These are phyloP conservation scores for Agonopterix arenella DNA, from an alignment of 2,888 invertebrate genomes.

Conservation along the genomic window DNA sequence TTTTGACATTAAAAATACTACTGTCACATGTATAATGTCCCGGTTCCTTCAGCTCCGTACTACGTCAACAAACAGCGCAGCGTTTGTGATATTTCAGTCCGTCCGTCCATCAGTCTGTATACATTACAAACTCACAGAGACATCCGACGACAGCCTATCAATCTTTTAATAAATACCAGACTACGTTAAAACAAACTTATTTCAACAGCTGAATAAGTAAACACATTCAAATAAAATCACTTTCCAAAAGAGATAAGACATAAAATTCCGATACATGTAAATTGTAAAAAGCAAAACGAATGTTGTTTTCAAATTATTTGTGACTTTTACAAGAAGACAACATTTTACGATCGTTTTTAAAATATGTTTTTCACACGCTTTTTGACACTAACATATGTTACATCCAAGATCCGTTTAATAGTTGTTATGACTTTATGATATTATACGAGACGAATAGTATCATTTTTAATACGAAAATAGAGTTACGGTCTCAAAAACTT, in stretches of 20 bases:
- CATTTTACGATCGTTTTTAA: slow-evolving; percentile 52
- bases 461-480: slow-evolving; percentile 44
- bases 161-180: slow-evolving; percentile 70
- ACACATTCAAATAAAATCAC: slow-evolving; percentile 6
- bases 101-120: slow-evolving; percentile 44
- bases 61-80: slow-evolving; percentile 62
- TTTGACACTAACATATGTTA: slow-evolving; percentile 49
- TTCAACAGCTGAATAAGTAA: slow-evolving; percentile 8
- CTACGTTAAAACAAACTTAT: slow-evolving; percentile 19
- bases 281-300: slow-evolving; percentile 13
- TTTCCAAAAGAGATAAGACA: slow-evolving; percentile 12
- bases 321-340: slow-evolving; percentile 61
- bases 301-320: slow-evolving; percentile 33
- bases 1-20: too few species aligned
- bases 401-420: slow-evolving; percentile 42
- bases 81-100: slow-evolving; percentile 58
- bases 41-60: slow-evolving; percentile 29
- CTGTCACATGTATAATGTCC: slow-evolving; percentile 40
- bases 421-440: slow-evolving; percentile 66
- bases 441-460: slow-evolving; percentile 54
- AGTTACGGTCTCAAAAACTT: slow-evolving; percentile 9
- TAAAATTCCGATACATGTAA: slow-evolving; percentile 7
- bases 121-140: slow-evolving; percentile 59
- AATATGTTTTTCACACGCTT: slow-evolving; percentile 61
- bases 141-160: slow-evolving; percentile 68